Conservation (phyloP, 1,140 invertebrate genomes). For the Lineus longissimus region DNA sequence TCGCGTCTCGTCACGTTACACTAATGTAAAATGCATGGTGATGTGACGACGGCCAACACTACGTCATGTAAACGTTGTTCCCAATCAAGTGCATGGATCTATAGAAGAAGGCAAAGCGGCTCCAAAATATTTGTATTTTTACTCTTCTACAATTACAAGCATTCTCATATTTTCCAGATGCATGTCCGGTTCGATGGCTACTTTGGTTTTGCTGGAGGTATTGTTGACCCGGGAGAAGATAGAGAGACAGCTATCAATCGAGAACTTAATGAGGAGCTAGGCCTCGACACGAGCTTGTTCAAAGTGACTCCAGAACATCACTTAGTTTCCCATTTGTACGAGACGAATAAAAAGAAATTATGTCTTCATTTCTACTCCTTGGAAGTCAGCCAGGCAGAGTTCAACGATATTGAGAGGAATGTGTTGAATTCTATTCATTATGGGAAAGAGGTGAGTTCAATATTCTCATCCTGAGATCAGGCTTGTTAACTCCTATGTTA, state of each 20-base stretch:
- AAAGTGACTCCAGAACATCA: conserved; percentile 35
- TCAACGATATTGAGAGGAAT: conserved; percentile 50
- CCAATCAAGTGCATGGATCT: too few species aligned
- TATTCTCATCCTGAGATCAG: not conserved
- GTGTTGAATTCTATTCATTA: conserved; percentile 50
- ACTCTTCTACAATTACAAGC: too few species aligned
- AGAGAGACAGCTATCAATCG: conserved; percentile 54
- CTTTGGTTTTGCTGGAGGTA: conserved; percentile 62
- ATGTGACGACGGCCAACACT: too few species aligned
- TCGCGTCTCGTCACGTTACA: too few species aligned
- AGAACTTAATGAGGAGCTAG: conserved; percentile 60
- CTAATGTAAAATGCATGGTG: too few species aligned
- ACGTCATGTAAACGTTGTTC: too few species aligned
- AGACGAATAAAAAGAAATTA: conserved; percentile 39
- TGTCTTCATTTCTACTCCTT: conserved; percentile 57
- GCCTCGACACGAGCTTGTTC: conserved; percentile 46
- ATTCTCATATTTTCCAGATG: conserved; percentile 57
- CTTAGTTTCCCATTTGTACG: conserved; percentile 36
- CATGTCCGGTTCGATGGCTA: conserved; percentile 61
- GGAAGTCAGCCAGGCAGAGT: conserved; percentile 52
- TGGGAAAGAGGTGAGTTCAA: conserved; percentile 52
- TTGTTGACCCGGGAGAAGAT: conserved; percentile 56
- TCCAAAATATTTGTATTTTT: too few species aligned
- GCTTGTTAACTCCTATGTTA: not conserved
- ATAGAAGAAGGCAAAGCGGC: too few species aligned